Percentiles rank a stretch among this genome's conserved stretches.
Evolutionary conservation across 2,113 vertebrate species (phyloP).

Genomic region (Periophthalmodon schlosseri): DNA sequence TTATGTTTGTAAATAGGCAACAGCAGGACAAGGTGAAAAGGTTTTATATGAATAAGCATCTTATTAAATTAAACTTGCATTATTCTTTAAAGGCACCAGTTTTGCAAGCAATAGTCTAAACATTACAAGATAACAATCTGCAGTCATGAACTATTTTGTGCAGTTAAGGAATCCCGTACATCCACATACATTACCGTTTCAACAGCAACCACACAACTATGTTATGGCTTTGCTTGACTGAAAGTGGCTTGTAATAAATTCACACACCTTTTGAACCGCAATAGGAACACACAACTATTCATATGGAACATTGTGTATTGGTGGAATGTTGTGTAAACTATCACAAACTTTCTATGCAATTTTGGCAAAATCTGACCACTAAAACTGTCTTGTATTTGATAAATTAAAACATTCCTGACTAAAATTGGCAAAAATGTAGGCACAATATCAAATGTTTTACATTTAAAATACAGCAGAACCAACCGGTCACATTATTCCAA

Average conservation of each 20-base stretch:
- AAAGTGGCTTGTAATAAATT: background rate
- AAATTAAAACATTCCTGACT: background rate
- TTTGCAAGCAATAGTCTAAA: slow-evolving; percentile 38
- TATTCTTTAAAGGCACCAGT: slow-evolving; percentile 8
- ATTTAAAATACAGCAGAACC: background rate
- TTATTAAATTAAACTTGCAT: background rate
- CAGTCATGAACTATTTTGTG: background rate
- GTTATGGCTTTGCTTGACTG: slow-evolving; percentile 45
- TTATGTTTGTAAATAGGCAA: background rate
- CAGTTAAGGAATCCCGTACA: background rate
- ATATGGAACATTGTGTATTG: slow-evolving; percentile 42
- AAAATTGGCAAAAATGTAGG: background rate
- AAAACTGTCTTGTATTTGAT: background rate
- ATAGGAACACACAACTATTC: slow-evolving; percentile 18
- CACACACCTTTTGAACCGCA: background rate
- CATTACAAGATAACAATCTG: background rate
- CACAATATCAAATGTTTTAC: background rate
- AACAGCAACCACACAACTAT: background rate
- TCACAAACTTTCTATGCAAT: background rate
- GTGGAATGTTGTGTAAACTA: background rate
- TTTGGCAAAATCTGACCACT: slow-evolving; percentile 23
- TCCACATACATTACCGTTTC: background rate
- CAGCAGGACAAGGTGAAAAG: background rate
- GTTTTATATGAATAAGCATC: slow-evolving; percentile 5
- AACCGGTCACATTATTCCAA: background rate